Evolutionary conservation across 2,113 vertebrate species (phyloP), one percentile per base, ranked within the genome.

Genomic region (Proterorhinus semilunaris): DNA sequence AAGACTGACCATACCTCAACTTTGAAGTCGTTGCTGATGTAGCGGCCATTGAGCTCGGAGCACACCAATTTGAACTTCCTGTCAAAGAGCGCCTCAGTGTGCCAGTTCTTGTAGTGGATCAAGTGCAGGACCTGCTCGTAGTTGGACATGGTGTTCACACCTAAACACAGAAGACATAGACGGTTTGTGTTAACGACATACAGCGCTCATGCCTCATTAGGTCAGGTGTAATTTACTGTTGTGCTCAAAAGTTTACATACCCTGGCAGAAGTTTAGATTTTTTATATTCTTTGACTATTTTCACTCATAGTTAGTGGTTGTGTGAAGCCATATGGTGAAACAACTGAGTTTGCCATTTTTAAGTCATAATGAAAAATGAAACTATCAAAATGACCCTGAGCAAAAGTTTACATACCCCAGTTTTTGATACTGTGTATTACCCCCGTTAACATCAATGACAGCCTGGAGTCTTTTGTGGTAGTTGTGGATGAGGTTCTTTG

Each of bases 11-110:
- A 1, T 91, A 99, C 98, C 96, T 99, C 97, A 62, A 98, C 96
- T 71, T 95, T 92, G 75, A 99, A 98, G 58, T 98, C 96, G 0
- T 98, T 99, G 94, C 98, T 99, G 89, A 96, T 91, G 7, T 99
- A 99, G 80, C 98, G 98, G 0, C 98, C 96, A 4, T 98, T 99
- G 42, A 99, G 95, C 66, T 99, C 98, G 0, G 98, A 99, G 89
- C 98, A 99, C 71, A 96, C 88, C 49, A 99, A 89, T 52, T 95
- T 97, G 91, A 99, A 99, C 59, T 95, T 99, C 36, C 98, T 93
- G 90, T 99, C 97, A 0, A 98, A 98, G 66, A 99, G 91, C 0
- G 96, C 91, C 62, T 93, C 91, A 0, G 94, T 87, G 79, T 94
- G 95, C 96, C 96, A 98, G 90, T 99, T 97, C 74, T 96, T 93